phyloP scores from a whole-genome alignment of 2,888 invertebrate species.

The Beris morrisii region DNA sequence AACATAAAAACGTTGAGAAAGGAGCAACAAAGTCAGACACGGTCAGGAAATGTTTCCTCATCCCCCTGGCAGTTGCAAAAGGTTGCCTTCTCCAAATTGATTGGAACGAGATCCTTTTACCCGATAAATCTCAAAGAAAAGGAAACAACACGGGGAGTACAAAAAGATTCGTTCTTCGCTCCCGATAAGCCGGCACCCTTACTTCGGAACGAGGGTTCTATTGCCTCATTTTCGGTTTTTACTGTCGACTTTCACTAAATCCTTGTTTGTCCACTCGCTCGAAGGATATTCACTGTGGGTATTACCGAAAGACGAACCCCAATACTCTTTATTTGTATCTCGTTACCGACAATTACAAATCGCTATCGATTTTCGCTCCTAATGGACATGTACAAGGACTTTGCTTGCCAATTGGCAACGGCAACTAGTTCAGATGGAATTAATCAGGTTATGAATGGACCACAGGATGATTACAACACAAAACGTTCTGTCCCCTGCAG shows the following conservation, averaged over 20 bases:
- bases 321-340: slow-evolving; percentile 17
- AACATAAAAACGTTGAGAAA: background rate
- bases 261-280: slow-evolving; percentile 21
- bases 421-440: slow-evolving; percentile 33
- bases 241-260: slow-evolving; percentile 20
- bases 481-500: slow-evolving; percentile 6
- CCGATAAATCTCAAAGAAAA: slow-evolving; percentile 24
- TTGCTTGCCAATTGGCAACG: background rate
- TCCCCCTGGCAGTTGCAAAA: too few relatives aligned
- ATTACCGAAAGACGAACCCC: slow-evolving; percentile 12
- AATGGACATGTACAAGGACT: background rate
- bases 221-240: slow-evolving; percentile 2
- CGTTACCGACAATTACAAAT: slow-evolving; percentile 30
- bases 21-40: slow-evolving; percentile 3
- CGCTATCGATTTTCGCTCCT: slow-evolving; percentile 14
- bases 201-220: slow-evolving; percentile 8
- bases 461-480: slow-evolving; percentile 2
- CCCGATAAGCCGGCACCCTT: background rate
- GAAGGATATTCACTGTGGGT: too few relatives aligned
- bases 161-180: background rate
- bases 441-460: slow-evolving; percentile 31
- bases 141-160: slow-evolving; percentile 11
- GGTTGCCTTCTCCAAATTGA: slow-evolving; percentile 22
- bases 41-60: too few relatives aligned
- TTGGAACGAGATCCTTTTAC: slow-evolving; percentile 26